Percentiles rank a stretch among this genome's conserved stretches.
These are phyloP conservation scores for Phyllotreta striolata DNA, from an alignment of 2,888 invertebrate genomes.

Conservation along the genomic window DNA sequence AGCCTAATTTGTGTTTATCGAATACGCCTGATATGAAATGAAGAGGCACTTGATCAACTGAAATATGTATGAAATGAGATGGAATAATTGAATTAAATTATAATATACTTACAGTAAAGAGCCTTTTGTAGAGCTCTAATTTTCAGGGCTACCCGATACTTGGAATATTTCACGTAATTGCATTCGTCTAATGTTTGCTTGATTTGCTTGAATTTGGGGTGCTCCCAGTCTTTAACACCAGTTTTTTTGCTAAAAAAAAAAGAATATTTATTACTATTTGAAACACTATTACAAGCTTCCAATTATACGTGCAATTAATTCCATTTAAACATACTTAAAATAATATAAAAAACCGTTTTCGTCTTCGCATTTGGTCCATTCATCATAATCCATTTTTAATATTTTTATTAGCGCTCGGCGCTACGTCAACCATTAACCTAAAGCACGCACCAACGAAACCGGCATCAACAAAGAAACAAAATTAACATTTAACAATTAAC, in stretches of 20 bases:
- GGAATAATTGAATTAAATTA: constrained; percentile 8
- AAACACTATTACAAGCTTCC: not conserved
- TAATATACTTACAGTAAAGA: constrained; percentile 68
- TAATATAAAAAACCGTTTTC: constrained; percentile 70
- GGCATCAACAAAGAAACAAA: too few species aligned
- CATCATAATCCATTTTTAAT: constrained; percentile 16
- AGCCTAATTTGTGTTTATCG: constrained; percentile 73
- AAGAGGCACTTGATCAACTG: constrained; percentile 55
- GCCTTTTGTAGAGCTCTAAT: constrained; percentile 69
- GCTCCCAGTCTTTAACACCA: constrained; percentile 66
- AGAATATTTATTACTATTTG: not conserved
- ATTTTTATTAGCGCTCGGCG: too few species aligned
- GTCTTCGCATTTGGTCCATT: constrained; percentile 68
- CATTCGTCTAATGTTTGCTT: constrained; percentile 68
- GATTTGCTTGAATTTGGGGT: constrained; percentile 68
- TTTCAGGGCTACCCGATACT: constrained; percentile 80
- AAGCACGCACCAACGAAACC: too few species aligned
- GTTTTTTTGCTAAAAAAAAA: constrained; percentile 62
- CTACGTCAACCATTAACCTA: too few species aligned
- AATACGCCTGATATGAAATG: constrained; percentile 75
- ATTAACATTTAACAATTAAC: too few species aligned
- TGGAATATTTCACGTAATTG: constrained; percentile 76
- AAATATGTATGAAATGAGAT: constrained; percentile 37
- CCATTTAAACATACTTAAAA: constrained; percentile 63
- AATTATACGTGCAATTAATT: not conserved